Evolutionary conservation across 2,888 invertebrate genomes (phyloP).

Genomic region (Andrena hattorfiana): DNA sequence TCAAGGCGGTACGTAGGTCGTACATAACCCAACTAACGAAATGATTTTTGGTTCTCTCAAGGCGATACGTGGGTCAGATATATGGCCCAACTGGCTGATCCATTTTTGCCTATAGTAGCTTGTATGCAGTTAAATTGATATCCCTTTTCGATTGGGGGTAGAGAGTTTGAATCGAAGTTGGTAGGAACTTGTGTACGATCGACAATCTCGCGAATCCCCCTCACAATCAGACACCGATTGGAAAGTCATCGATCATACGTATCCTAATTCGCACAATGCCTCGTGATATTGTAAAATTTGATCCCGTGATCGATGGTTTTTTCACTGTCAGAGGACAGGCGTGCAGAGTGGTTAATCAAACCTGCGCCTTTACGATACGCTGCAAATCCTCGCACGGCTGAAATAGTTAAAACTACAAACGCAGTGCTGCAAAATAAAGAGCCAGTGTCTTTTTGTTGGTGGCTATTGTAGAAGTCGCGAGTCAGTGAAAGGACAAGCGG

Average conservation of each 20-base stretch:
- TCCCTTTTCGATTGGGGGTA: not conserved
- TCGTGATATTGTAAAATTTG: constrained; percentile 79
- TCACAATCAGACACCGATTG: constrained; percentile 70
- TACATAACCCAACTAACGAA: no score
- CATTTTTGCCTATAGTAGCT: not conserved
- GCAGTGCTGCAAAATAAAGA: not conserved
- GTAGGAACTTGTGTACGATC: not conserved
- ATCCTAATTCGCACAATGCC: constrained; percentile 67
- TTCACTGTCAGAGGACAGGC: not conserved
- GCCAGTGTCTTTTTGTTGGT: not conserved
- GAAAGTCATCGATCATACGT: constrained; percentile 80
- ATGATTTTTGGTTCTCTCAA: no score
- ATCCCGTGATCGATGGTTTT: constrained; percentile 75
- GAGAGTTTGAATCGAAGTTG: constrained; percentile 8
- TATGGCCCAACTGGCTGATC: not conserved
- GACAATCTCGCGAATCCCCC: constrained; percentile 21
- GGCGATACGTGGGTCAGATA: no score
- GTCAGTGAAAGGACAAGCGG: not conserved
- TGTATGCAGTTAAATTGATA: not conserved
- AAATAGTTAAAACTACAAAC: not conserved
- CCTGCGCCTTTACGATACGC: not conserved
- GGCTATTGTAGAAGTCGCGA: not conserved
- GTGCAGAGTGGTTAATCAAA: constrained; percentile 19
- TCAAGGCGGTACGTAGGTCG: no score
- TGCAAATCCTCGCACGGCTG: not conserved